Base-by-base conservation (phyloP, 2,797 vertebrate species). In the Gouania willdenowi region DNA sequence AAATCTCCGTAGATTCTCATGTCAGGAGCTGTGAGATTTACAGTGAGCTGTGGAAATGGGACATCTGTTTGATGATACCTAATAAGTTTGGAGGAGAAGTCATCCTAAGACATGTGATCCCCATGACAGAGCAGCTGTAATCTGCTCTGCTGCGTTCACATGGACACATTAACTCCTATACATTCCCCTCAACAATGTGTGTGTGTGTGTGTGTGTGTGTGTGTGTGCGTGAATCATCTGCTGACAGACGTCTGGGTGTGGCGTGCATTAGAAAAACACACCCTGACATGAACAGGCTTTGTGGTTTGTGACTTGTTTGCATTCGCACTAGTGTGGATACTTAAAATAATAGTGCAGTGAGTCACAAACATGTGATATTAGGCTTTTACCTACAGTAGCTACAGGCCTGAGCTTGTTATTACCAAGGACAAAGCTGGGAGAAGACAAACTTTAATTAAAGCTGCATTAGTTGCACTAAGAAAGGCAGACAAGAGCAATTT, bases 381-480 rank as follows among this genome's bases (percentile, higher is more conserved):
- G 20, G 5, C 20, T 20, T 19, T 20, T 20, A 20, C 19, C 19
- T 6, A 20, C 50, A 34, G 37, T 57, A 41, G 7, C 45, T 31
- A 46, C 49, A 27, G 10, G 75, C n/a, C 23, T 22, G 7, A 17
- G 67, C 79, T 26, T 17, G 66, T 64, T 43, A 25, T 34, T 29
- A 66, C 49, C 24, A 19, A 46, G 49, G 50, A 54, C 47, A 50
- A 66, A 66, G 50, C 35, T 31, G 28, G 28, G 20, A 17, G 5
- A 71, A 71, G 42, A 68, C 44, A 58, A 69, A 64, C 59, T 72
- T 59, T 54, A 41, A 77, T 79, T 73, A 72, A 71, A 68, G 41
- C 6, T 59, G 39, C 48, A 75, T 73, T 72, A 57, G 65, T 59
- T 75, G 45, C 69, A 69, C 66, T 43, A 14, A 46, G 8, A 52